These are phyloP conservation scores for Morphnarchus princeps DNA, from an alignment of 2,113 vertebrate species.

Conservation along the genomic window DNA sequence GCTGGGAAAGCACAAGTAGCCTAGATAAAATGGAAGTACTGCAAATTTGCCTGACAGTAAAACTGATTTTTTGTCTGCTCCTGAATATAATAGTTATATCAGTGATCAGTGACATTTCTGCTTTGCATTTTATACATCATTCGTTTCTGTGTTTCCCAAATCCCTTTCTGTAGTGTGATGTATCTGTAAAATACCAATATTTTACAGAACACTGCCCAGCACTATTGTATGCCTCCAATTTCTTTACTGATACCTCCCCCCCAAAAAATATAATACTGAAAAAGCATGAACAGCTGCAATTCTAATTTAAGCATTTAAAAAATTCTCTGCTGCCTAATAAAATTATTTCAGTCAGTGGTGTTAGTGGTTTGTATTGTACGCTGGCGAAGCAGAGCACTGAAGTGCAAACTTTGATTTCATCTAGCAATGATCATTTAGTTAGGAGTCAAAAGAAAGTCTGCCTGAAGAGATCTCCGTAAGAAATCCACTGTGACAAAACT, in stretches of 20 bases:
- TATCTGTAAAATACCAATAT: slow-evolving; percentile 11
- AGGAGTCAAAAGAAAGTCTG: not conserved
- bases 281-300: not conserved
- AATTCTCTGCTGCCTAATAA: not conserved
- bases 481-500: slow-evolving; percentile 29
- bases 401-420: not conserved
- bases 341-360: not conserved
- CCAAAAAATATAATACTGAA: not conserved
- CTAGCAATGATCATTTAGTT: not conserved
- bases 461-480: not conserved
- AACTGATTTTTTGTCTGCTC: slow-evolving; percentile 3
- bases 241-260: not conserved
- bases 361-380: not conserved
- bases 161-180: not conserved
- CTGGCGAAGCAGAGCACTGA: not conserved
- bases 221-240: not conserved
- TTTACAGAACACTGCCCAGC: not conserved
- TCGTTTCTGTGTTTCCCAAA: not conserved
- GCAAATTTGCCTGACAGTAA: not conserved
- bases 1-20: slow-evolving; percentile 5
- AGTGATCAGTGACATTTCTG: slow-evolving; percentile 49
- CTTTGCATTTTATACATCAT: slow-evolving; percentile 34
- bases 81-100: not conserved
- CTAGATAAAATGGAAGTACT: not conserved
- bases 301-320: slow-evolving; percentile 28